Evolutionary conservation across 2,797 vertebrate genomes (phyloP).

Genomic region (Poliocrania exsul): DNA sequence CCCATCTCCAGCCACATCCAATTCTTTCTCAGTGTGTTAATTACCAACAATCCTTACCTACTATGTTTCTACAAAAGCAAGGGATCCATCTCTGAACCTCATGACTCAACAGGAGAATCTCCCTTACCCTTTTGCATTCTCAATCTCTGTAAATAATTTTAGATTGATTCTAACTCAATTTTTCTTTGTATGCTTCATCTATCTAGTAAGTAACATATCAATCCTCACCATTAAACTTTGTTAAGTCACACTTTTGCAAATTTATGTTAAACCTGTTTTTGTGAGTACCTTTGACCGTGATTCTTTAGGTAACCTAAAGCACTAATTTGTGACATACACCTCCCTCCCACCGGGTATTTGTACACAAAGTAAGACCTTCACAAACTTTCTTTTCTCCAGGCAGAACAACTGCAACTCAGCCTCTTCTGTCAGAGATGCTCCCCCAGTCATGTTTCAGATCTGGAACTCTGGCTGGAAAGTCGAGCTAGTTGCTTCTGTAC

Average conservation of each 20-base stretch:
- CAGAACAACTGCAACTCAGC: background rate
- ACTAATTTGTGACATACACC: background rate
- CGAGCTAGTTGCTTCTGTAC: background rate
- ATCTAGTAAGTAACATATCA: accelerated
- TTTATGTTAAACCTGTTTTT: background rate
- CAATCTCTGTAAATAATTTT: background rate
- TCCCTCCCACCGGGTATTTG: background rate
- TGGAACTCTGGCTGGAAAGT: background rate
- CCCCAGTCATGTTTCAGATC: background rate
- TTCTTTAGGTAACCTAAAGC: background rate
- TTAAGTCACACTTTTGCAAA: background rate
- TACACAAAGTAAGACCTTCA: background rate
- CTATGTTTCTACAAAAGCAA: background rate
- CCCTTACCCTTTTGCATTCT: background rate
- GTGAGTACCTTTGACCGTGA: background rate
- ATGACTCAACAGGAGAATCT: background rate
- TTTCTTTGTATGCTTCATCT: background rate
- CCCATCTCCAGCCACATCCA: background rate
- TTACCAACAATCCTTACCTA: background rate
- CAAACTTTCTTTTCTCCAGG: background rate
- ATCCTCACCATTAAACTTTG: background rate
- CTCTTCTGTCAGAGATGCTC: background rate
- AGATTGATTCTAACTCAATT: background rate
- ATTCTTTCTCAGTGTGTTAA: background rate
- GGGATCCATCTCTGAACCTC: background rate